Evolutionary conservation across 1,140 invertebrate species (phyloP).

Genomic region (Tachypleus tridentatus): DNA sequence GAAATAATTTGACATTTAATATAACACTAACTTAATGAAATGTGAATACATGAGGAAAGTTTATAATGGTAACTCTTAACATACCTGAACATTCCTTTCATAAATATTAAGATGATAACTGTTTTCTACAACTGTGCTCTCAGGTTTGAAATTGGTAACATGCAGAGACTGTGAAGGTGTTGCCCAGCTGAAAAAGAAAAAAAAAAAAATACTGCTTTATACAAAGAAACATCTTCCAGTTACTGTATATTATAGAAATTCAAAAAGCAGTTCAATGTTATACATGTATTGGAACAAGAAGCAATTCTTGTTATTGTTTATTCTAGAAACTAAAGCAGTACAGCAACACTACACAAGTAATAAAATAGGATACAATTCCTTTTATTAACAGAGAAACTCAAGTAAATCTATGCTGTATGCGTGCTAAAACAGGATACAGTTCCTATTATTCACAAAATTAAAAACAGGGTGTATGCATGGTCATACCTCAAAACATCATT

Average conservation of each 20-base stretch:
- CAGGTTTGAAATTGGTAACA: slow-evolving; percentile 54
- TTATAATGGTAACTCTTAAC: not conserved
- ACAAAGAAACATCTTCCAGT: slow-evolving; percentile 12
- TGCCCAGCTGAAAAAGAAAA: slow-evolving; percentile 48
- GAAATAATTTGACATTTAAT: too few relatives aligned
- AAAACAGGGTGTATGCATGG: too few relatives aligned
- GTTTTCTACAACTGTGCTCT: slow-evolving; percentile 46
- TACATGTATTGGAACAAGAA: slow-evolving; percentile 5
- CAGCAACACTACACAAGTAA: too few relatives aligned
- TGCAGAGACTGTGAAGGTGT: slow-evolving; percentile 52
- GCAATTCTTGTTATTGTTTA: not conserved
- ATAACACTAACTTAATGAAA: too few relatives aligned
- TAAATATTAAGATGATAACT: slow-evolving; percentile 61
- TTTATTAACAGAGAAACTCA: too few relatives aligned
- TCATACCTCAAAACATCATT: too few relatives aligned
- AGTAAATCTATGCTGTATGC: too few relatives aligned
- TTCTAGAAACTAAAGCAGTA: too few relatives aligned
- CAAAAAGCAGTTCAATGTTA: not conserved
- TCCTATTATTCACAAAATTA: too few relatives aligned
- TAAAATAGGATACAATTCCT: too few relatives aligned
- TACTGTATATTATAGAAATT: slow-evolving; percentile 1
- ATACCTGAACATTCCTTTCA: slow-evolving; percentile 59
- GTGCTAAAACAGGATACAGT: too few relatives aligned
- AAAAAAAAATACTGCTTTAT: slow-evolving; percentile 14
- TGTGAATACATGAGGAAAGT: too few relatives aligned